These are phyloP conservation scores for Colinus virginianus DNA, from an alignment of 2,113 vertebrate genomes.

Conservation along the genomic window DNA sequence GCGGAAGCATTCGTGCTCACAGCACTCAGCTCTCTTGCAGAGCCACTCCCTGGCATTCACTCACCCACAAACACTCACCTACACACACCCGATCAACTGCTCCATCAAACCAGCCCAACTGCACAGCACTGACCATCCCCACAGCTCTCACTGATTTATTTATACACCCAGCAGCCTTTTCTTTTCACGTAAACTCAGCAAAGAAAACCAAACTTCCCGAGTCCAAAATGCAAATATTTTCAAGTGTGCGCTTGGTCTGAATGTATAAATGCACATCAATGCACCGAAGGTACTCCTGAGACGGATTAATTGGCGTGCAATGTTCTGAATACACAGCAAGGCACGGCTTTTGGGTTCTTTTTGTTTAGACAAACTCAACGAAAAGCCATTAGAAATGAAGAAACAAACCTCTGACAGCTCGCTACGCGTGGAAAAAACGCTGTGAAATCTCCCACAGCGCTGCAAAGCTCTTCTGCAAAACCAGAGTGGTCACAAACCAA, in stretches of 20 bases:
- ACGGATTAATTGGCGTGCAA: neutral
- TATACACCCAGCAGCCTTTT: neutral
- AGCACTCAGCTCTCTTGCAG: accelerated
- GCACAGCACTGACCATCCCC: neutral
- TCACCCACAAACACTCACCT: neutral
- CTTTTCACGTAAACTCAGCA: neutral
- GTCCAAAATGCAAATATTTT: neutral
- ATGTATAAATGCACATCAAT: accelerated
- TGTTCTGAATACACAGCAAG: neutral
- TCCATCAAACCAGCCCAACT: accelerated
- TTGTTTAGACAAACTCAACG: neutral
- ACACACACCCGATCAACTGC: accelerated
- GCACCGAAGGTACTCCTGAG: accelerated
- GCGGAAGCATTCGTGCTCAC: neutral
- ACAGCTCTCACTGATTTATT: neutral
- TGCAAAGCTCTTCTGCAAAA: accelerated
- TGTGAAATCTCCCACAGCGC: accelerated
- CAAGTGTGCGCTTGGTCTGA: neutral
- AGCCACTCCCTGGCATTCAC: accelerated
- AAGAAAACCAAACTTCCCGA: neutral
- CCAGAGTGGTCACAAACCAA: accelerated
- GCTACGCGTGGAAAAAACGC: accelerated
- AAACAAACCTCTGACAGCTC: accelerated
- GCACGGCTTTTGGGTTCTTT: accelerated
- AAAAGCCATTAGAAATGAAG: neutral